Percentiles rank a stretch among this genome's conserved stretches.
phyloP scores from a whole-genome alignment of 2,888 invertebrate genomes.

The Zaprionus obscuricornis region DNA sequence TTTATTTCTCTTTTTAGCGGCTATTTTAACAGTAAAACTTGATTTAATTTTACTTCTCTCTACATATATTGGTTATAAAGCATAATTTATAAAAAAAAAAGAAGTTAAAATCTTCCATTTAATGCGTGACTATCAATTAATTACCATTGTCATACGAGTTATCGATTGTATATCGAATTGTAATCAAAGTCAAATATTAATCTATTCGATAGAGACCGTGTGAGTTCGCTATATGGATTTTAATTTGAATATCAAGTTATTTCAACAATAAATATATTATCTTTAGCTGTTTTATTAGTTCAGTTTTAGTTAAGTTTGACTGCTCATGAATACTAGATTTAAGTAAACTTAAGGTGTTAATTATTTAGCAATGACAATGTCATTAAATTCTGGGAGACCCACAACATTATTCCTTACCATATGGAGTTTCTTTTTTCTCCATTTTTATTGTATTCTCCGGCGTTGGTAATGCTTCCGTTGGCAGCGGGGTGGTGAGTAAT shows the following conservation, averaged over 20 bases:
- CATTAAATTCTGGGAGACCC: too few relatives aligned
- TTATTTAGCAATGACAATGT: background rate
- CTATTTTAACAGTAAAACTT: too few relatives aligned
- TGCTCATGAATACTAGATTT: slow-evolving; percentile 8
- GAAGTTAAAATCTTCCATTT: too few relatives aligned
- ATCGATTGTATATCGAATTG: slow-evolving; percentile 57
- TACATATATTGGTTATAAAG: too few relatives aligned
- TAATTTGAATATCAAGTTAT: background rate
- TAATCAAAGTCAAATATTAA: slow-evolving; percentile 61
- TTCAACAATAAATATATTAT: too few relatives aligned
- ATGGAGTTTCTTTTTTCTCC: slow-evolving; percentile 96
- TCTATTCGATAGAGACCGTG: slow-evolving; percentile 48
- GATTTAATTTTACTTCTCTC: too few relatives aligned
- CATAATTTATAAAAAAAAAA: too few relatives aligned
- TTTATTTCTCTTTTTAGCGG: too few relatives aligned
- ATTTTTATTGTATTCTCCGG: slow-evolving; percentile 87
- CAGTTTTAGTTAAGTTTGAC: slow-evolving; percentile 33
- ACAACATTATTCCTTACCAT: slow-evolving; percentile 88
- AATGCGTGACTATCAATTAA: slow-evolving; percentile 56
- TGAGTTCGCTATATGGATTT: slow-evolving; percentile 48
- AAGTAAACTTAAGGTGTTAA: background rate
- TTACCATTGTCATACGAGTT: slow-evolving; percentile 77
- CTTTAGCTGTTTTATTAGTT: slow-evolving; percentile 25
- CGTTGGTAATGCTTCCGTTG: slow-evolving; percentile 85
- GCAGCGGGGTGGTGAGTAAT: slow-evolving; percentile 86